These are phyloP conservation scores for Rhyacophila evoluta DNA, from an alignment of 2,888 invertebrate genomes.

Conservation along the genomic window DNA sequence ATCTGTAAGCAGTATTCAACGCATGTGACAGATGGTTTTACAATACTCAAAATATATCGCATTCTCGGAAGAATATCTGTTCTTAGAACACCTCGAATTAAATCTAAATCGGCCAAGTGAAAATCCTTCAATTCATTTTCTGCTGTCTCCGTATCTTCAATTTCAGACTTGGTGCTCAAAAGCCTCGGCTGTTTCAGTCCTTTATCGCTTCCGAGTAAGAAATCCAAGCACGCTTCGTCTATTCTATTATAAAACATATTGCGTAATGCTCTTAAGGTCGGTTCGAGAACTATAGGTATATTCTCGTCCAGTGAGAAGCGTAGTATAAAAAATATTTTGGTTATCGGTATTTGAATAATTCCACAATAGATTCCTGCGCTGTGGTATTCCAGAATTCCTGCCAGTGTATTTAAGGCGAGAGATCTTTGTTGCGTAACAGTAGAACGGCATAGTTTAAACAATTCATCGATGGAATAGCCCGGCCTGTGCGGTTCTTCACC, in stretches of 20 bases:
- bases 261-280: slow-evolving; percentile 81
- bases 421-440: slow-evolving; percentile 86
- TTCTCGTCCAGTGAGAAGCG: slow-evolving; percentile 91
- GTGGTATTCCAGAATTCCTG: slow-evolving; percentile 80
- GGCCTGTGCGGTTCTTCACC: slow-evolving; percentile 92
- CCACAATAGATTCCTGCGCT: slow-evolving; percentile 82
- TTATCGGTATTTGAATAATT: slow-evolving; percentile 80
- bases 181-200: slow-evolving; percentile 74
- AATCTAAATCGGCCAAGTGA: slow-evolving; percentile 86
- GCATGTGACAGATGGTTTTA: slow-evolving; percentile 79
- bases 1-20: slow-evolving; percentile 83
- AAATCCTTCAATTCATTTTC: slow-evolving; percentile 83
- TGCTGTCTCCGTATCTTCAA: slow-evolving; percentile 69
- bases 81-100: slow-evolving; percentile 79
- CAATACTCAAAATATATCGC: slow-evolving; percentile 80
- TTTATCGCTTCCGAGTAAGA: slow-evolving; percentile 75
- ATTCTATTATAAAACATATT: slow-evolving; percentile 80
- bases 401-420: slow-evolving; percentile 82
- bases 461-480: slow-evolving; percentile 90
- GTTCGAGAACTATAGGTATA: slow-evolving; percentile 77
- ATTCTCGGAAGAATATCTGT: slow-evolving; percentile 81
- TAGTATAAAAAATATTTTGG: slow-evolving; percentile 82
- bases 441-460: slow-evolving; percentile 83
- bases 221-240: slow-evolving; percentile 83
- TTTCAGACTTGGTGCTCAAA: slow-evolving; percentile 68